Conservation (phyloP, 2,113 vertebrate species). For the Anas platyrhynchos region DNA sequence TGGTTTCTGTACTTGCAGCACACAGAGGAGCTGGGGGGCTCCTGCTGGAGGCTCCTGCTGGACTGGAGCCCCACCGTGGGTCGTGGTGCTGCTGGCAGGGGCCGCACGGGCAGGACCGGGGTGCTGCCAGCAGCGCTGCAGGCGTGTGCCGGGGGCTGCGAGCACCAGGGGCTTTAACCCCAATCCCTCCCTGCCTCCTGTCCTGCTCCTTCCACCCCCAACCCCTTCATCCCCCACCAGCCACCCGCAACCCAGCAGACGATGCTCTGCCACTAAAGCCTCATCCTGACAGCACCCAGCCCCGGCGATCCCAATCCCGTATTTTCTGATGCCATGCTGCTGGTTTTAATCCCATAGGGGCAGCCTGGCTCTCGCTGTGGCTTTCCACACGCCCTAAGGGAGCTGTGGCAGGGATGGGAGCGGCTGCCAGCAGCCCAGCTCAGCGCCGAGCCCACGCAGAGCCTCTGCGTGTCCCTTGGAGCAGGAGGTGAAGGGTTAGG, state of each 20-base stretch:
- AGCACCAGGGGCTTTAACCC: neutral
- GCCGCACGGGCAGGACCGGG: too few relatives aligned
- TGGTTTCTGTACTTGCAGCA: neutral
- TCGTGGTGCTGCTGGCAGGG: fast-evolving
- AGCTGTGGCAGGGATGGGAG: neutral
- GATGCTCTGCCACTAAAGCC: neutral
- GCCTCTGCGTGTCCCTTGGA: fast-evolving
- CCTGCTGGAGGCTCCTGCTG: neutral
- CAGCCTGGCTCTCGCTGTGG: conserved; percentile 5
- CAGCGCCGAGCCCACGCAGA: neutral
- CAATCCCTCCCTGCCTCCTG: fast-evolving
- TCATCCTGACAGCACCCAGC: neutral
- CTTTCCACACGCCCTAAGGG: neutral
- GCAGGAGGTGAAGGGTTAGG: neutral
- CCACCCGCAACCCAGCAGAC: neutral
- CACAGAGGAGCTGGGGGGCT: neutral
- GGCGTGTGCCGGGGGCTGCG: neutral
- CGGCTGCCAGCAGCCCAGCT: neutral
- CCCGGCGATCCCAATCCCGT: neutral
- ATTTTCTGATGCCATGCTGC: neutral
- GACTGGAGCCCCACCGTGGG: fast-evolving
- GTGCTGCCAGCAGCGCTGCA: too few relatives aligned
- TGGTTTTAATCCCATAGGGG: neutral
- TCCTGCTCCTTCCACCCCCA: neutral
- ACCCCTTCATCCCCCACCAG: neutral